These are phyloP conservation scores for Eilema griseolum DNA, from an alignment of 2,888 invertebrate species.

Conservation along the genomic window DNA sequence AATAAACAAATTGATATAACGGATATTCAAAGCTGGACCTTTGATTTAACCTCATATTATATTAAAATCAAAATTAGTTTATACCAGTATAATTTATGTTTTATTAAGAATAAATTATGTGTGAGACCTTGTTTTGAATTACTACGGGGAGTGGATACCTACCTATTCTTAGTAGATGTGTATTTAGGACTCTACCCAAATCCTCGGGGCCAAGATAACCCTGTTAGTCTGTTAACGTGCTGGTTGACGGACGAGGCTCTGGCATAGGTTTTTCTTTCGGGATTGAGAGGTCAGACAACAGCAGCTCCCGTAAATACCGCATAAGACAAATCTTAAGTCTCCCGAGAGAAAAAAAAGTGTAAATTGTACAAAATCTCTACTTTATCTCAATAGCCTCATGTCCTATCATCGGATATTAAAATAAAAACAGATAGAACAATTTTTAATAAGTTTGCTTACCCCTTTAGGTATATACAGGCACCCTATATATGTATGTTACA, in stretches of 20 bases:
- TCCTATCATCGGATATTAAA: not conserved
- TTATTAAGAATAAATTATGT: constrained; percentile 21
- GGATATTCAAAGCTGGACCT: constrained; percentile 69
- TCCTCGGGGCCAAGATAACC: not conserved
- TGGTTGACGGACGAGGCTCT: not conserved
- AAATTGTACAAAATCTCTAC: too few relatives aligned
- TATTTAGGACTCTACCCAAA: not conserved
- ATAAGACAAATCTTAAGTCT: not conserved
- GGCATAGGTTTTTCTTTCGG: not conserved
- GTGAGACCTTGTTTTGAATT: not conserved
- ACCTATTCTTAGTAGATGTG: not conserved
- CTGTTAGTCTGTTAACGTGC: not conserved
- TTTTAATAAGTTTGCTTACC: not conserved
- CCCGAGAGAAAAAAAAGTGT: not conserved
- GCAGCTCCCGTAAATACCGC: not conserved
- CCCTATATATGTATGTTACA: too few relatives aligned
- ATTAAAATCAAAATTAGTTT: constrained; percentile 54
- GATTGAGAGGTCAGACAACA: not conserved
- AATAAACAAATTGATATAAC: constrained; percentile 85
- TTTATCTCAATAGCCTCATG: not conserved
- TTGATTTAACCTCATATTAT: constrained; percentile 61
- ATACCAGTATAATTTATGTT: constrained; percentile 31
- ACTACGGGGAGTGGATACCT: not conserved
- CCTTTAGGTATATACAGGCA: not conserved
- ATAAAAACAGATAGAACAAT: not conserved